phyloP scores from a whole-genome alignment of 2,888 invertebrate genomes.

The Cordilura impudica region DNA sequence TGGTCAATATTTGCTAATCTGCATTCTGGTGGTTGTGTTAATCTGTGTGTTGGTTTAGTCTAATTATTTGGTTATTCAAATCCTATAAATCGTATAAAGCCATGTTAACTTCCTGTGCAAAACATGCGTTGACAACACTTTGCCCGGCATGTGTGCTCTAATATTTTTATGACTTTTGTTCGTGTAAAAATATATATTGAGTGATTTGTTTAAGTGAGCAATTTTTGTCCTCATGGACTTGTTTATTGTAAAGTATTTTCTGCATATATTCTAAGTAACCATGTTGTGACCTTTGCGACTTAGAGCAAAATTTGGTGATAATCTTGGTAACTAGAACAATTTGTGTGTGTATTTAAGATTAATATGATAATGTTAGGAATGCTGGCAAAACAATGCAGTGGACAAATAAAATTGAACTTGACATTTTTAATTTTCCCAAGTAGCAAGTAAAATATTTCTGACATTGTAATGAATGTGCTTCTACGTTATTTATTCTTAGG shows the following conservation, averaged over 20 bases:
- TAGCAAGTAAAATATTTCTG: too few species aligned
- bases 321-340: constrained; percentile 43
- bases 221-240: background rate
- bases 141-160: constrained; percentile 69
- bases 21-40: constrained; percentile 6
- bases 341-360: constrained; percentile 16
- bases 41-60: constrained; percentile 53
- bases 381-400: too few species aligned
- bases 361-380: background rate
- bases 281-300: constrained; percentile 63
- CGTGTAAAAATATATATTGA: constrained; percentile 19
- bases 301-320: constrained; percentile 12
- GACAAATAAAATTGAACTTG: too few species aligned
- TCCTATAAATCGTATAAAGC: constrained; percentile 15
- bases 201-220: constrained; percentile 21
- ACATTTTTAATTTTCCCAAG: too few species aligned
- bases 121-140: constrained; percentile 22
- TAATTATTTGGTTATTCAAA: constrained; percentile 25
- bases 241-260: constrained; percentile 16
- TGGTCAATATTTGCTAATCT: constrained; percentile 15
- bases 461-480: too few species aligned
- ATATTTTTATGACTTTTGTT: constrained; percentile 65
- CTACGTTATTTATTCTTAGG: too few species aligned
- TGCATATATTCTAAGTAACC: background rate
- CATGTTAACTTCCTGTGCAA: constrained; percentile 24